A percentile compares a stretch with the other conserved stretches of the same genome.
These are phyloP conservation scores for Cheilosia vulpina DNA, from an alignment of 2,888 invertebrate genomes.

Conservation along the genomic window DNA sequence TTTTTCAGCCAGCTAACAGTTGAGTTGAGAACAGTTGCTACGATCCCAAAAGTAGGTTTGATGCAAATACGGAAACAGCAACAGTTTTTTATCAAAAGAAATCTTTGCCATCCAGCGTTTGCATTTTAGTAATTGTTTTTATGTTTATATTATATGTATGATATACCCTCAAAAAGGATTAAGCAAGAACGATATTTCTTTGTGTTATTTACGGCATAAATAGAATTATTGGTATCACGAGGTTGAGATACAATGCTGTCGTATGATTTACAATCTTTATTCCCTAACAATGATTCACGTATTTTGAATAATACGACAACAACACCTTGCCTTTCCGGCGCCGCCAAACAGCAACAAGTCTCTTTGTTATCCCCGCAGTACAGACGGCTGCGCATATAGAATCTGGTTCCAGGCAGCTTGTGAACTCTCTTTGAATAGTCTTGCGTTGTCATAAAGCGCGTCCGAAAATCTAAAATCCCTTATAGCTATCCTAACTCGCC, in stretches of 20 bases:
- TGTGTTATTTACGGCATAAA: no score
- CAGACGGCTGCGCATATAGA: slow-evolving; percentile 12
- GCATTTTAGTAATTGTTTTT: no score
- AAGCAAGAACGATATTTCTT: no score
- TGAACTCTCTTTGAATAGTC: background rate
- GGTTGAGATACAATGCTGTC: background rate
- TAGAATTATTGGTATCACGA: no score
- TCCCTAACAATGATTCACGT: background rate
- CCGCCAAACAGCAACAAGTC: slow-evolving; percentile 31
- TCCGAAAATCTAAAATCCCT: background rate
- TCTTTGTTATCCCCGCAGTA: background rate
- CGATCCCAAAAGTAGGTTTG: no score
- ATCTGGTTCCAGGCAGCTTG: slow-evolving; percentile 1
- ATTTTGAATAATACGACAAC: slow-evolving; percentile 25
- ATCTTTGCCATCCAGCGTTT: no score
- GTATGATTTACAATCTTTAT: background rate
- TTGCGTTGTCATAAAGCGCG: background rate
- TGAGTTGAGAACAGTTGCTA: no score
- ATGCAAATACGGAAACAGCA: no score
- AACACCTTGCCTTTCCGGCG: slow-evolving; percentile 46
- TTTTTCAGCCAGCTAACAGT: no score
- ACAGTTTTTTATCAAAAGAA: no score
- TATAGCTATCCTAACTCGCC: background rate
- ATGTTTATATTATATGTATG: no score
- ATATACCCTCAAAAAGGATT: no score